Conservation (phyloP, 1,140 invertebrate species). For the Camponotus pennsylvanicus region DNA sequence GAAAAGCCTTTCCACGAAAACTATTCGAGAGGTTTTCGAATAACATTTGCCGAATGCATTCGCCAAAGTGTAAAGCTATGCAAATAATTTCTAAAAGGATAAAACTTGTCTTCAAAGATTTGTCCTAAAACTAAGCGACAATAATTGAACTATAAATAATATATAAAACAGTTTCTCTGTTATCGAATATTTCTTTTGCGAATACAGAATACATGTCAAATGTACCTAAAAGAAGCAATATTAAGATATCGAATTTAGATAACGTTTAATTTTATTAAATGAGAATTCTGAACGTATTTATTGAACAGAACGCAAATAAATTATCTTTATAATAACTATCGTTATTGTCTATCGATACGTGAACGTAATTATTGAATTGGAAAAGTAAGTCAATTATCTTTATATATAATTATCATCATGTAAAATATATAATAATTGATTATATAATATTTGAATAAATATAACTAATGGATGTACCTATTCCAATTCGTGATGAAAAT, state of each 20-base stretch:
- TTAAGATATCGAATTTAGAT: slow-evolving; percentile 34
- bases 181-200: background rate
- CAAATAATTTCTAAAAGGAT: background rate
- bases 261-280: slow-evolving; percentile 21
- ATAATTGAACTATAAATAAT: slow-evolving; percentile 8
- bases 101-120: background rate
- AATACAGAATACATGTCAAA: background rate
- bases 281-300: slow-evolving; percentile 23
- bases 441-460: slow-evolving; percentile 12
- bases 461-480: background rate
- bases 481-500: background rate
- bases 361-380: slow-evolving; percentile 24
- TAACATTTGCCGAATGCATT: background rate
- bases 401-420: background rate
- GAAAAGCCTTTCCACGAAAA: slow-evolving; percentile 26
- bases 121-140: background rate
- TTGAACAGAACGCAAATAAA: slow-evolving; percentile 39
- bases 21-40: slow-evolving; percentile 21
- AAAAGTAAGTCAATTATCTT: slow-evolving; percentile 43
- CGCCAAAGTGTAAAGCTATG: background rate
- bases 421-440: slow-evolving; percentile 2
- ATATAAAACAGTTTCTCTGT: background rate
- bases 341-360: background rate
- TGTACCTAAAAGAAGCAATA: background rate
- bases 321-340: slow-evolving; percentile 28